These are phyloP conservation scores for Cladorhizidae sp. DNA, from an alignment of 37 sponge, comb jelly and placozoan species.

Conservation along the genomic window DNA sequence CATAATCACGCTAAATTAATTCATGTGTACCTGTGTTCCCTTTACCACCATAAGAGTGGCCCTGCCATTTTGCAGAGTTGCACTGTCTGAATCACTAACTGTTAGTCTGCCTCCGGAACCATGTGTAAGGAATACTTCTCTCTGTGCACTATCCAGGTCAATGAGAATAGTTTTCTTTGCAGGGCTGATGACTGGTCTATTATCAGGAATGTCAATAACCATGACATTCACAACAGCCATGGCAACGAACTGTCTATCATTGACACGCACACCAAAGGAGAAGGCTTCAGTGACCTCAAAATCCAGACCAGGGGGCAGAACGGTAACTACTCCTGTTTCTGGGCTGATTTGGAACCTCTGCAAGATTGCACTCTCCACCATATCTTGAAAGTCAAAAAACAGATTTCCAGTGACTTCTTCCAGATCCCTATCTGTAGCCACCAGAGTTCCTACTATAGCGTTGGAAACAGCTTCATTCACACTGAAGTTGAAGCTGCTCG, in stretches of 20 bases:
- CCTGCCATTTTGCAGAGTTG: slow-evolving; percentile 1
- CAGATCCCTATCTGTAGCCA: slow-evolving; percentile 35
- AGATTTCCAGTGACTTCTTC: slow-evolving; percentile 10
- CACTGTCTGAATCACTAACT: slow-evolving; percentile 33
- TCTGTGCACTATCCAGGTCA: slow-evolving; percentile 36
- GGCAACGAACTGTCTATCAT: slow-evolving; percentile 13
- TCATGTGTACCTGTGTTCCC: slow-evolving; percentile 12
- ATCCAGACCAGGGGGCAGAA: slow-evolving; percentile 15
- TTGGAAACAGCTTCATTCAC: slow-evolving; percentile 32
- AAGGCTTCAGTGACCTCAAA: neutral
- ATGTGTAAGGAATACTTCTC: slow-evolving; percentile 3
- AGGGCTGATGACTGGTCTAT: slow-evolving; percentile 55
- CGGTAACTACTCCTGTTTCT: slow-evolving; percentile 36
- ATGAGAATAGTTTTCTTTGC: slow-evolving; percentile 10
- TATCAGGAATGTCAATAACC: slow-evolving; percentile 57
- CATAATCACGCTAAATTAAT: too few species aligned
- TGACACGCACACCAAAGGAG: slow-evolving; percentile 15
- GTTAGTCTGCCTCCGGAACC: slow-evolving; percentile 27
- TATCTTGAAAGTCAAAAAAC: slow-evolving; percentile 25
- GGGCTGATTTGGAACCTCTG: slow-evolving; percentile 32
- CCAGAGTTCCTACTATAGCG: slow-evolving; percentile 22
- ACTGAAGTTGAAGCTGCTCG: slow-evolving; percentile 22
- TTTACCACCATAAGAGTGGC: slow-evolving; percentile 4
- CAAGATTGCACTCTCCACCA: neutral
- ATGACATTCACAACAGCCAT: slow-evolving; percentile 33